Conservation (phyloP, 2,797 vertebrate species). For the Chloroceryle inda region DNA sequence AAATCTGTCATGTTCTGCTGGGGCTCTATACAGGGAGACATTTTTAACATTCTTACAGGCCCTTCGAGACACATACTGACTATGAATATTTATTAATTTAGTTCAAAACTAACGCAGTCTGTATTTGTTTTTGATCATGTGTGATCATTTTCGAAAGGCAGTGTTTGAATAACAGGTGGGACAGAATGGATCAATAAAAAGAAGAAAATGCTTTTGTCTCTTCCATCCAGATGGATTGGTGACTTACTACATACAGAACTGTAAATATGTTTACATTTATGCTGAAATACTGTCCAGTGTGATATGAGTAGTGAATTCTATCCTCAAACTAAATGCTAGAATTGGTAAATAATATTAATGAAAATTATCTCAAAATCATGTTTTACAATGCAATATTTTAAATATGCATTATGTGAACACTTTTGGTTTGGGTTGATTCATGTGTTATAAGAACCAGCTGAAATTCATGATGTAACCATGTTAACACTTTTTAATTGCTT, state of each 20-base stretch:
- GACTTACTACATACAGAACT: background rate
- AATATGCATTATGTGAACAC: slow-evolving; percentile 46
- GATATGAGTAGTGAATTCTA: background rate
- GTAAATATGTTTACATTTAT: background rate
- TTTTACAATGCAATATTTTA: slow-evolving; percentile 42
- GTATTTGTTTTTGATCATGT: background rate
- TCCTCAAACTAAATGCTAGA: background rate
- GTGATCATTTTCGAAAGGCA: background rate
- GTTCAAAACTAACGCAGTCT: background rate
- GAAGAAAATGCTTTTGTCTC: background rate
- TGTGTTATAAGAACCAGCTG: slow-evolving; percentile 75
- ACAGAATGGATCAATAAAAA: background rate
- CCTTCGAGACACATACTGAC: background rate
- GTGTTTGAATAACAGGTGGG: background rate
- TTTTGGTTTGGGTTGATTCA: slow-evolving; percentile 63
- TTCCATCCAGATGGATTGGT: background rate
- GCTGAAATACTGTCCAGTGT: background rate
- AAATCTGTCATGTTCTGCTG: background rate
- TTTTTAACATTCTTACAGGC: background rate
- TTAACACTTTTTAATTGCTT: slow-evolving; percentile 80
- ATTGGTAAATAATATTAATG: slow-evolving; percentile 1
- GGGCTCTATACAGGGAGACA: background rate
- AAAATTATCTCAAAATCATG: background rate
- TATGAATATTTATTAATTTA: background rate
- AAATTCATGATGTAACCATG: slow-evolving; percentile 76